Base-by-base conservation (phyloP, 2,113 vertebrate genomes). In the Pontoporia blainvillei region DNA sequence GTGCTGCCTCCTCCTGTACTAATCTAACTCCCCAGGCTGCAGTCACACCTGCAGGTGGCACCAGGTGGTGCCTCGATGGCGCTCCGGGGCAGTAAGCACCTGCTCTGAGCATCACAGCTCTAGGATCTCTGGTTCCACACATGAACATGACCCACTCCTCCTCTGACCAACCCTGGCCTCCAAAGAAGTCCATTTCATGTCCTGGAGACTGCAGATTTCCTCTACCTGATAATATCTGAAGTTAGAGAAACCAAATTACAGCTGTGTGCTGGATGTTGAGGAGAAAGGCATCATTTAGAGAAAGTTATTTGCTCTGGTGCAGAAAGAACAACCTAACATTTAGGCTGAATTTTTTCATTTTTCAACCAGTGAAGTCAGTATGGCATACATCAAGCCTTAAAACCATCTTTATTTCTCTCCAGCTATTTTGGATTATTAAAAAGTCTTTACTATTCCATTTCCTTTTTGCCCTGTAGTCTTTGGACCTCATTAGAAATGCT, bases 401-500 rank as follows among this genome's bases (percentile, higher is more conserved):
- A 92, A 52, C 31, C 21, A 79, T n/a, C 76, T 97, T 93, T 88
- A 94, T 93, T 95, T 91, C 91, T 95, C 94, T 86, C 86, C 57
- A 73, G 96, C 73, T 92, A 87, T n/a, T 96, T 91, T 71, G 52
- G 67, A 93, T 95, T 97, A 97, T 97, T 97, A 97, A 94, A 96
- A 93, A 97, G 78, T 54, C 96, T 97, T 97, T 91, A 95, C 83
- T 83, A 67, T 62, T 64, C 93, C 86, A 75, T 96, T 97, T 96
- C 90, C 85, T 93, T 96, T 95, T 90, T 95, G 95, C 96, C 96
- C 95, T 97, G 44, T 97, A 86, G 93, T 97, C 79, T 97, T 61
- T 81, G 79, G 90, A 87, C 96, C 95, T 98, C 97, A 94, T 98
- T 97, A 97, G 94, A 97, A 86, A 90, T 96, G 91, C 97, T 97